Evolutionary conservation across 2,113 vertebrate species (phyloP), one percentile per base, ranked within the genome.

Genomic region (Coturnix japonica): DNA sequence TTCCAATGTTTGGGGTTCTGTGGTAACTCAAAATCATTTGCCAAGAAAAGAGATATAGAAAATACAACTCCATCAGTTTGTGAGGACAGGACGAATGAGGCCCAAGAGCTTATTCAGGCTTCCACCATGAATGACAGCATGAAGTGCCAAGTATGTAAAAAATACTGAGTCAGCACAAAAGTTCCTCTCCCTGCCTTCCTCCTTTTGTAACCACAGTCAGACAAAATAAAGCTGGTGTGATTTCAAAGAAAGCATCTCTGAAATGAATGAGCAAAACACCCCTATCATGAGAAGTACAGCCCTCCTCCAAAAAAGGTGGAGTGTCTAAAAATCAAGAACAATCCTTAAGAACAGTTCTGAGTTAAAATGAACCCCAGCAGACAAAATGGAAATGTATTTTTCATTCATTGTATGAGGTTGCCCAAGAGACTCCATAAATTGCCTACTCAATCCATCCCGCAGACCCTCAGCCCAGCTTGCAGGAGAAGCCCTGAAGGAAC

Each of bases 401-500:
- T 65, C 60, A 82, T 4, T 57, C 14, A 11, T 6, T n/a, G 28
- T 14, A 69, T 69, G 75, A 80, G 19, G 13, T 25, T 59, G 43
- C 2, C 23, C 67, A 79, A 31, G 26, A 71, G 47, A 60, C 7
- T 0, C 1, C 21, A 23, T 11, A 14, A 14, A 46, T 30, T 67
- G 33, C 19, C n/a, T 64, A 67, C 18, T 47, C 56, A 41, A 43
- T 11, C 26, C 60, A 47, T 14, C 22, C 54, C 18, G 23, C 17
- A 47, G 47, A 22, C 57, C 60, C 47, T 30, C 39, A 73, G 75
- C 60, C 0, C 5, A 72, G 43, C 11, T 54, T 1, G 1, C 2
- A 17, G 0, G 0, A 37, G 57, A 67, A 78, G 37, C 17, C 44
- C 4, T 0, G 6, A 4, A 3, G 13, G 43, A 71, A 3, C 9